These are phyloP conservation scores for Lissocephala sabroskyi DNA, from an alignment of 2,888 invertebrate species.

Conservation along the genomic window DNA sequence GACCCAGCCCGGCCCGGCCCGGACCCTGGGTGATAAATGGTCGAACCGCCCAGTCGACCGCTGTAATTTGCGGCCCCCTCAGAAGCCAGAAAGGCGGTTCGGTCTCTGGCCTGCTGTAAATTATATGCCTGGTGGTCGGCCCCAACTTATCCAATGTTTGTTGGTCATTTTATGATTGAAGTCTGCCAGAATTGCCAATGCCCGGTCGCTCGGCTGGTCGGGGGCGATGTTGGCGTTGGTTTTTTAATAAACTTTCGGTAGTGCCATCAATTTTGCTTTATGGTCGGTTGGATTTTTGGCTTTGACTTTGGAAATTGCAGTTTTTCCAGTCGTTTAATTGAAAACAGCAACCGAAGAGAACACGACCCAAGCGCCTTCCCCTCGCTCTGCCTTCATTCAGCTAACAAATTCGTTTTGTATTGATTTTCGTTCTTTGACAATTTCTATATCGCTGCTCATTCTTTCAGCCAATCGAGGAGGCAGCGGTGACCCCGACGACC, in stretches of 20 bases:
- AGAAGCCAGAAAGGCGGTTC: slow-evolving; percentile 8
- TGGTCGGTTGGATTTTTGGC: slow-evolving; percentile 44
- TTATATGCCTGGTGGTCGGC: slow-evolving; percentile 35
- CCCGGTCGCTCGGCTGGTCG: background rate
- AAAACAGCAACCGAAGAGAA: no score
- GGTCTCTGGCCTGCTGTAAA: slow-evolving; percentile 40
- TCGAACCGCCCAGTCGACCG: slow-evolving; percentile 18
- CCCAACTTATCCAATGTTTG: slow-evolving; percentile 8
- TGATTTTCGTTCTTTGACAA: slow-evolving; percentile 16
- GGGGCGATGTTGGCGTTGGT: slow-evolving; percentile 12
- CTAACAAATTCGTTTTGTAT: slow-evolving; percentile 17
- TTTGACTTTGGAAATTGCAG: slow-evolving; percentile 39
- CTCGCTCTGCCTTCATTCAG: slow-evolving; percentile 11
- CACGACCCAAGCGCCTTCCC: no score
- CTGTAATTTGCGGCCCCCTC: slow-evolving; percentile 53
- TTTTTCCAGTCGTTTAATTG: slow-evolving; percentile 33
- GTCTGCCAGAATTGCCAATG: background rate
- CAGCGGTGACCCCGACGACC: slow-evolving; percentile 75
- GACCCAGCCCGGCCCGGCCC: no score
- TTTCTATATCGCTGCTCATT: slow-evolving; percentile 2
- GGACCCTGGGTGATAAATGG: slow-evolving; percentile 64
- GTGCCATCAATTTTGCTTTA: slow-evolving; percentile 64
- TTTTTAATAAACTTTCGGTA: slow-evolving; percentile 60
- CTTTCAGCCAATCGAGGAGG: slow-evolving; percentile 43
- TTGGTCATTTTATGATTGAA: slow-evolving; percentile 54